Evolutionary conservation across 2,888 invertebrate genomes (phyloP).

Genomic region (Petrophora chlorosata): DNA sequence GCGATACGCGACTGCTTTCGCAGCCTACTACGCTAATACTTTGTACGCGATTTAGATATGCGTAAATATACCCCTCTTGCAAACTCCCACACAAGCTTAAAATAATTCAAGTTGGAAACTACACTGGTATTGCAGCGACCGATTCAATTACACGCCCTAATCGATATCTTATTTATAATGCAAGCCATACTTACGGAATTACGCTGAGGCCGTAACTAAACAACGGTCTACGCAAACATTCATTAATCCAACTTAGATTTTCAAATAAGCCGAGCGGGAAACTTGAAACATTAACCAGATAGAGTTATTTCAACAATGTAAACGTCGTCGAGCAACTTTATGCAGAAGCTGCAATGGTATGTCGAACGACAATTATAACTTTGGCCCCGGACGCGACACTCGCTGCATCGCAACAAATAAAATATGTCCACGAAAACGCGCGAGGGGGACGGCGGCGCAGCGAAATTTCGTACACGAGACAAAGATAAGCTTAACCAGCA

Average conservation of each 20-base stretch:
- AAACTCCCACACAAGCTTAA: slow-evolving; percentile 18
- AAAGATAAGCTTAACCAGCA: slow-evolving; percentile 84
- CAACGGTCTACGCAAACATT: slow-evolving; percentile 29
- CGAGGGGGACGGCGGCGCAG: slow-evolving; percentile 65
- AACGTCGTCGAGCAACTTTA: slow-evolving; percentile 71
- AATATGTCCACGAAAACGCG: slow-evolving; percentile 78
- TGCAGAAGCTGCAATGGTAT: slow-evolving; percentile 79
- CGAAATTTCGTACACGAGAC: slow-evolving; percentile 82
- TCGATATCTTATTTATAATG: slow-evolving; percentile 31
- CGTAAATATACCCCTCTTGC: slow-evolving; percentile 51
- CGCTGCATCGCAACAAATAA: slow-evolving; percentile 78
- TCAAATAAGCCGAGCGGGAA: slow-evolving; percentile 47
- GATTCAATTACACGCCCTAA: slow-evolving; percentile 27
- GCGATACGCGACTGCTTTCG: slow-evolving; percentile 70
- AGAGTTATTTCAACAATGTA: slow-evolving; percentile 78
- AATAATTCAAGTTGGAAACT: slow-evolving; percentile 33
- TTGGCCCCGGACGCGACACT: slow-evolving; percentile 74
- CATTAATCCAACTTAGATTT: slow-evolving; percentile 36
- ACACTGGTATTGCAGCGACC: slow-evolving; percentile 26
- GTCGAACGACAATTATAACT: slow-evolving; percentile 83
- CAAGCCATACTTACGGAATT: slow-evolving; percentile 25
- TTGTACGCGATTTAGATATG: slow-evolving; percentile 59
- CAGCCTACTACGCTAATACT: slow-evolving; percentile 70
- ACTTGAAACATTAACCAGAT: slow-evolving; percentile 74
- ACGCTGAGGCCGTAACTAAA: slow-evolving; percentile 27